Evolutionary conservation across 1,140 invertebrate genomes (phyloP), one percentile per base, ranked within the genome.

Genomic region (Saccostrea echinata): DNA sequence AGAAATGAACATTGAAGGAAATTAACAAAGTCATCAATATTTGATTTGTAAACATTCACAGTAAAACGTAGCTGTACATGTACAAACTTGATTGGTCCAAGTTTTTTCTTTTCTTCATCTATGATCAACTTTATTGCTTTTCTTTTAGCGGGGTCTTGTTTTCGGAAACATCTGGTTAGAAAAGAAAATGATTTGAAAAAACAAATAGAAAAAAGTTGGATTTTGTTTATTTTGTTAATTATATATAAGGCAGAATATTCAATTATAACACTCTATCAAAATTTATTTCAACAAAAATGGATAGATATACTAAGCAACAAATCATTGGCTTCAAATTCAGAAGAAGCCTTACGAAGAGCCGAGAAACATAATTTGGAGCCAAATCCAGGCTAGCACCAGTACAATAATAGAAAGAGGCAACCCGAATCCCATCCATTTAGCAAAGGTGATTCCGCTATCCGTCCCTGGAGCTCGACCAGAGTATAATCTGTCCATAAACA

Each of bases 41-140:
- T 2, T 18, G 11, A 30, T 43, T 43, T 43, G 12, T 8, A 2
- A 83, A 52, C 16, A 18, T 11, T 33, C 9, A 84, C n/a, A 12
- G 27, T 55, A 4, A n/a, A 57, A n/a, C 24, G 55, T n/a, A 43
- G 43, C 4, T 64, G 21, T 84, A 11, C 12, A 18, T 84, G 61
- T 13, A 87, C 89, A 95, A 97, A 97, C 33, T 96, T 96, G 92
- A 97, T 96, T 0, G 96, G 96, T 53, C 97, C 97, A 85, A 98
- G 96, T 89, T 96, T 96, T 88, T 96, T 95, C 94, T 98, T 97
- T 93, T 97, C 91, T 61, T 87, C 86, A 13, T 88, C 80, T 3
- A 93, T 89, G 1, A 91, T 30, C 21, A 24, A 18, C 43, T 91
- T 92, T 3, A 92, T 33, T 4, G 86, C 64, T 52, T 87, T 84